Evolutionary conservation across 2,888 invertebrate genomes (phyloP).

Genomic region (Metalampra italica): DNA sequence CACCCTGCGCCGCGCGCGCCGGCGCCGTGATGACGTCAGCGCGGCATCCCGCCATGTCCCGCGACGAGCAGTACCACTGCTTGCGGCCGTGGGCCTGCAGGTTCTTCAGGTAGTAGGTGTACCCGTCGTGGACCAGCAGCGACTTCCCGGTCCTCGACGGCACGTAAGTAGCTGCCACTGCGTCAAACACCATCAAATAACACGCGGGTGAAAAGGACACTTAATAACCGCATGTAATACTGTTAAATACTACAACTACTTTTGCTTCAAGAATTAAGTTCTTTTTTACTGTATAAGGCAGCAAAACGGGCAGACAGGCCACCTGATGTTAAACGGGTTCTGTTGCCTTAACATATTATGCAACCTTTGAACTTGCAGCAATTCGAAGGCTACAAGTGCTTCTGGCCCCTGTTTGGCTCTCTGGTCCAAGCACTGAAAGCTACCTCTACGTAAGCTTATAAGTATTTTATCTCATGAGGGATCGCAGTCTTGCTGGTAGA

Average conservation of each 20-base stretch:
- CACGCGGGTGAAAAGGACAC: conserved; percentile 22
- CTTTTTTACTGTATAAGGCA: too few relatives aligned
- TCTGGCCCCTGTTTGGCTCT: too few relatives aligned
- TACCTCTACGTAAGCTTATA: too few relatives aligned
- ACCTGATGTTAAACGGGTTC: too few relatives aligned
- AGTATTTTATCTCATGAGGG: too few relatives aligned
- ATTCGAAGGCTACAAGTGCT: too few relatives aligned
- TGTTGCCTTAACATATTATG: too few relatives aligned
- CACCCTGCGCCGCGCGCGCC: conserved; percentile 44
- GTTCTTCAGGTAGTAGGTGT: conserved; percentile 73
- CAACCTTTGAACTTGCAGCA: too few relatives aligned
- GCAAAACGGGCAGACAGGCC: too few relatives aligned
- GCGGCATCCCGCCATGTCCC: conserved; percentile 72
- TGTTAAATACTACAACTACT: neutral
- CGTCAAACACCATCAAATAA: conserved; percentile 34
- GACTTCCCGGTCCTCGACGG: conserved; percentile 73
- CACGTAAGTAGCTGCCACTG: conserved; percentile 72
- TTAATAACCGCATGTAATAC: neutral
- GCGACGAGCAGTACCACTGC: conserved; percentile 73
- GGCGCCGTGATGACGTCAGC: conserved; percentile 73
- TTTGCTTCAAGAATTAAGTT: neutral
- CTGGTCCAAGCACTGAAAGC: too few relatives aligned
- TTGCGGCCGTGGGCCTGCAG: conserved; percentile 68
- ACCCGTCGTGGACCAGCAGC: conserved; percentile 65
- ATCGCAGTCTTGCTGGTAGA: too few relatives aligned